phyloP scores from a whole-genome alignment of 1,140 invertebrate species.

The Drosophila prosaltans region DNA sequence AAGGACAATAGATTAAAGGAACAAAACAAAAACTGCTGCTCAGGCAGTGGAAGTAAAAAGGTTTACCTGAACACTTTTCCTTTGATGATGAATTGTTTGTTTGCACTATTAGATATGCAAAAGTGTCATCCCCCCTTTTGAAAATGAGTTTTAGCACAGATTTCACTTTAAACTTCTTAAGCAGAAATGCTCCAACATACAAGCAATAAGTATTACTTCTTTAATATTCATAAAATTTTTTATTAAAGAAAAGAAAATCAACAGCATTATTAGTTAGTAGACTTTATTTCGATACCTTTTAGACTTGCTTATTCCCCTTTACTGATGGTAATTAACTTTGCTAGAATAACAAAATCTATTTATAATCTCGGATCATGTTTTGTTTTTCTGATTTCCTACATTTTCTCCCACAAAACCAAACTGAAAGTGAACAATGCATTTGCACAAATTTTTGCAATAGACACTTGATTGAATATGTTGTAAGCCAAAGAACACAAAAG shows the following conservation, averaged over 20 bases:
- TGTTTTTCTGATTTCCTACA: too few relatives aligned
- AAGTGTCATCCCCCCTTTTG: background rate
- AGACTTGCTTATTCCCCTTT: too few relatives aligned
- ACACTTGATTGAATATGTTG: slow-evolving; percentile 6
- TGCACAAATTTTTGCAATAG: background rate
- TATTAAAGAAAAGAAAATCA: too few relatives aligned
- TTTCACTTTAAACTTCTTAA: background rate
- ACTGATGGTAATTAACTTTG: too few relatives aligned
- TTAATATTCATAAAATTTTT: too few relatives aligned
- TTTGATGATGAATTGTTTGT: slow-evolving; percentile 14
- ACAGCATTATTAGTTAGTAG: too few relatives aligned
- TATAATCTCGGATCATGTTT: too few relatives aligned
- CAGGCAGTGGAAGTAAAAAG: slow-evolving; percentile 6
- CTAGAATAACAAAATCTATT: too few relatives aligned
- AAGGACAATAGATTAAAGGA: slow-evolving; percentile 32
- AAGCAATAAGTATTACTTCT: too few relatives aligned
- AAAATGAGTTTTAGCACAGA: background rate
- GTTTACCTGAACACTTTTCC: slow-evolving; percentile 1
- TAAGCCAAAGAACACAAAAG: background rate
- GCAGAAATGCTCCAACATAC: background rate
- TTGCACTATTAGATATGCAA: slow-evolving; percentile 13
- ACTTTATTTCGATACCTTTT: too few relatives aligned
- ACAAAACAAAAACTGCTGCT: slow-evolving; percentile 11
- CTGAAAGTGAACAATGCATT: background rate
- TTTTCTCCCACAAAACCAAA: background rate